Conservation (phyloP, 2,888 invertebrate genomes). For the Argyra leucocephala region DNA sequence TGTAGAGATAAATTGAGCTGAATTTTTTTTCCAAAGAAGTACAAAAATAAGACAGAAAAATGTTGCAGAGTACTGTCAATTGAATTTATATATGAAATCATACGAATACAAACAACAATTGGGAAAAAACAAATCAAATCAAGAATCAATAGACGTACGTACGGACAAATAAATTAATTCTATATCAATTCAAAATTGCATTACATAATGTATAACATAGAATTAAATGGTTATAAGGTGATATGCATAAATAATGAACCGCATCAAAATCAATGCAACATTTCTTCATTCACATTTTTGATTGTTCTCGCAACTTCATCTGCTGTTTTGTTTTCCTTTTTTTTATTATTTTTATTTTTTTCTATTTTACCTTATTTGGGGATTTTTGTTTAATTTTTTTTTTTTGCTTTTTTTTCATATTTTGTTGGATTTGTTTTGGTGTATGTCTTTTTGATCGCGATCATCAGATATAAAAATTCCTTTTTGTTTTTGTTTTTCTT, state of each 20-base stretch:
- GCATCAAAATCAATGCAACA: constrained; percentile 1
- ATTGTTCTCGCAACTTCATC: not conserved
- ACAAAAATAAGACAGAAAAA: no score
- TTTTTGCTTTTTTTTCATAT: not conserved
- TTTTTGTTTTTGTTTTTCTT: not conserved
- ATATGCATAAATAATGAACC: constrained; percentile 6
- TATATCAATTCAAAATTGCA: no score
- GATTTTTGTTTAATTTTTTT: not conserved
- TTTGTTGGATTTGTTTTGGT: not conserved
- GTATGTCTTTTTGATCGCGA: not conserved
- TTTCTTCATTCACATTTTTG: constrained; percentile 5
- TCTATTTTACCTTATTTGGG: not conserved
- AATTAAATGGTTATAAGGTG: not conserved
- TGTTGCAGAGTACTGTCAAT: no score
- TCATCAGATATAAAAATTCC: not conserved
- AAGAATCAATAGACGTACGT: no score
- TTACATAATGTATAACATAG: no score
- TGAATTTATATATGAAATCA: no score
- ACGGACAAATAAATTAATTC: no score
- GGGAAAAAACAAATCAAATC: no score
- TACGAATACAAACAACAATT: no score
- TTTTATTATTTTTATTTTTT: not conserved
- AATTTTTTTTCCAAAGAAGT: no score
- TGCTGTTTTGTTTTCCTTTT: not conserved
- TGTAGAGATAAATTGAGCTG: no score